phyloP scores from a whole-genome alignment of 2,888 invertebrate genomes.

The Rhimphoctona megacephalus region DNA sequence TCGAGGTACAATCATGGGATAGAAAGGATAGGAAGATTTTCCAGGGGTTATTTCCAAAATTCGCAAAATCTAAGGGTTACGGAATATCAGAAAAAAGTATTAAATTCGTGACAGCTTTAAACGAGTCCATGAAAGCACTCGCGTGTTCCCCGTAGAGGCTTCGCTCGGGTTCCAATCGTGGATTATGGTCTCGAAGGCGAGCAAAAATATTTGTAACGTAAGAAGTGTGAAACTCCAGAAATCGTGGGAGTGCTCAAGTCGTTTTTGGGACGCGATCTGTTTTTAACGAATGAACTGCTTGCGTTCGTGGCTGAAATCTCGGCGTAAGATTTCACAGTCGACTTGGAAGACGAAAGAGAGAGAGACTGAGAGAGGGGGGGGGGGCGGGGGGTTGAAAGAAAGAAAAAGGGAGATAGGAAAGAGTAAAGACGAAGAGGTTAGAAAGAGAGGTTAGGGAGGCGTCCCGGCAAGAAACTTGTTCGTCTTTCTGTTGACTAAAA shows the following conservation, averaged over 20 bases:
- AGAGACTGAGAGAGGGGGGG: background rate
- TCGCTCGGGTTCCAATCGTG: conserved; percentile 4
- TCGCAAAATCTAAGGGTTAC: background rate
- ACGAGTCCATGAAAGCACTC: background rate
- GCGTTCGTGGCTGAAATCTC: conserved; percentile 6
- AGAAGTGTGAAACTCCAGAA: conserved; percentile 54
- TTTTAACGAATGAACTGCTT: conserved; percentile 28
- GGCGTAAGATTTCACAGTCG: conserved; percentile 62
- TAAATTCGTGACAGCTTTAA: background rate
- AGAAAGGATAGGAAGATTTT: background rate
- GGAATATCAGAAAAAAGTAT: background rate
- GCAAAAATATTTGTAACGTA: conserved; percentile 54
- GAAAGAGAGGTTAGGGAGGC: conserved; percentile 24
- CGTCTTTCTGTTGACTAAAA: conserved; percentile 68
- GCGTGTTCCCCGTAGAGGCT: background rate
- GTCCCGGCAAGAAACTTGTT: conserved; percentile 62
- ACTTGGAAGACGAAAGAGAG: background rate
- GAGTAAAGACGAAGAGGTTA: conserved; percentile 10
- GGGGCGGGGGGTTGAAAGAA: background rate
- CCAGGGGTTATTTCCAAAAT: background rate
- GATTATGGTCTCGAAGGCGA: conserved; percentile 11
- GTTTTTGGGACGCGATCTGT: conserved; percentile 30
- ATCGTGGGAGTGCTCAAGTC: conserved; percentile 41
- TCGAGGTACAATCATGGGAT: background rate
- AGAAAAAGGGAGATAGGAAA: conserved; percentile 12